Percentiles rank a stretch among this genome's conserved stretches.
Evolutionary conservation across 2,113 vertebrate genomes (phyloP).

Genomic region (Azemiops feae): DNA sequence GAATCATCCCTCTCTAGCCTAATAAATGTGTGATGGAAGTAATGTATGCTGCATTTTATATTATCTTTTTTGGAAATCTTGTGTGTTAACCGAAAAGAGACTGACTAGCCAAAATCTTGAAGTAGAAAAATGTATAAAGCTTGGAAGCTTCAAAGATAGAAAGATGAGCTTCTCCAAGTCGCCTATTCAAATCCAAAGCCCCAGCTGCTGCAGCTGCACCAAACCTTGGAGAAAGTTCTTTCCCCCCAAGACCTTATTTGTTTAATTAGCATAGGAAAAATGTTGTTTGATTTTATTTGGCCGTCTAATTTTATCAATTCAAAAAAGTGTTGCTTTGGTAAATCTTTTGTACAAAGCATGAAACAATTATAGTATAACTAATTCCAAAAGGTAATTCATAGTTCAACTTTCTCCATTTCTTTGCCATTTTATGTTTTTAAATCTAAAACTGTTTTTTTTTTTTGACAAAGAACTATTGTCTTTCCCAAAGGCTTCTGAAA

Average conservation of each 20-base stretch:
- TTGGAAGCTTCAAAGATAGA: not conserved
- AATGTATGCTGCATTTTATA: not conserved
- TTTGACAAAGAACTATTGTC: not conserved
- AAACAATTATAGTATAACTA: not conserved
- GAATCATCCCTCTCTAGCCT: not conserved
- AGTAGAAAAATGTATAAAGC: not conserved
- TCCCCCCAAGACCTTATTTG: not conserved
- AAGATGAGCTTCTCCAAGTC: not conserved
- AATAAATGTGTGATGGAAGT: not conserved
- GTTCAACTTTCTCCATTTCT: not conserved
- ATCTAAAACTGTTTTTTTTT: not conserved
- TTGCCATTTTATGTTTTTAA: not conserved
- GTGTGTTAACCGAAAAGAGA: not conserved
- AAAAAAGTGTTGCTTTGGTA: constrained; percentile 2
- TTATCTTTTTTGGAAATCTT: not conserved
- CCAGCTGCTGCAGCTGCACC: not conserved
- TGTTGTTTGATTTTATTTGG: not conserved
- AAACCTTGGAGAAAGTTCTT: not conserved
- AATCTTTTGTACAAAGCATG: not conserved
- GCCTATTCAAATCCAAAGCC: not conserved
- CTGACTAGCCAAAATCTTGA: not conserved
- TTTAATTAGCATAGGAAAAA: not conserved
- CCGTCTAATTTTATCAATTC: not conserved
- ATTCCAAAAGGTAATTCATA: constrained; percentile 14
- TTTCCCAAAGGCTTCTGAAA: not conserved